Conservation (phyloP, 2,888 invertebrate genomes). For the Hermaeophaga mercurialis region DNA sequence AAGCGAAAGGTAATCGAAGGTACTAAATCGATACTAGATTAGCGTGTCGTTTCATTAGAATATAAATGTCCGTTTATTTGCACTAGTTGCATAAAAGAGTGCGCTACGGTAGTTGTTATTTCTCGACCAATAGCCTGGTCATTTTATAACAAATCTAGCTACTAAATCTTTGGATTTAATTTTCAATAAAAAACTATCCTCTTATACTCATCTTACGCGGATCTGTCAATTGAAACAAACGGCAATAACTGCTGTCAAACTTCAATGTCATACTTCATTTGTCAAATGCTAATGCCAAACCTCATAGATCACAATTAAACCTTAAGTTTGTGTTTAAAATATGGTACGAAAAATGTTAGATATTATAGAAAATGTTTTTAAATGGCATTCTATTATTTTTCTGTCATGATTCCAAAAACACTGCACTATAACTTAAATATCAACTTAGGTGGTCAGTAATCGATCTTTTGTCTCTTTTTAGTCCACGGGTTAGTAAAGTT, state of each 20-base stretch:
- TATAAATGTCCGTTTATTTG: conserved; percentile 40
- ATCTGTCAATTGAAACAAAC: no score
- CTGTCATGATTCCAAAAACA: background rate
- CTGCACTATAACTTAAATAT: background rate
- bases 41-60: conserved; percentile 39
- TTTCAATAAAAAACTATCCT: no score
- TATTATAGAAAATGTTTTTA: no score
- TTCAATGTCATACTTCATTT: no score
- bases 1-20: conserved; percentile 25
- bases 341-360: no score
- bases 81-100: conserved; percentile 26
- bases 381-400: no score
- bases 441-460: conserved; percentile 41
- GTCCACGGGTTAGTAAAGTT: conserved; percentile 16
- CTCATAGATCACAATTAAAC: no score
- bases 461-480: conserved; percentile 28
- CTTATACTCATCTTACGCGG: no score
- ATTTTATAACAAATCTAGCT: background rate
- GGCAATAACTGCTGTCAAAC: no score
- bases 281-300: no score
- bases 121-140: background rate
- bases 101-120: background rate
- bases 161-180: no score
- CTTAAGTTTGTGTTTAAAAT: no score
- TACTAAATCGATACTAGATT: conserved; percentile 36